Conservation (phyloP, 2,888 invertebrate genomes). For the Dryococelus australis region DNA sequence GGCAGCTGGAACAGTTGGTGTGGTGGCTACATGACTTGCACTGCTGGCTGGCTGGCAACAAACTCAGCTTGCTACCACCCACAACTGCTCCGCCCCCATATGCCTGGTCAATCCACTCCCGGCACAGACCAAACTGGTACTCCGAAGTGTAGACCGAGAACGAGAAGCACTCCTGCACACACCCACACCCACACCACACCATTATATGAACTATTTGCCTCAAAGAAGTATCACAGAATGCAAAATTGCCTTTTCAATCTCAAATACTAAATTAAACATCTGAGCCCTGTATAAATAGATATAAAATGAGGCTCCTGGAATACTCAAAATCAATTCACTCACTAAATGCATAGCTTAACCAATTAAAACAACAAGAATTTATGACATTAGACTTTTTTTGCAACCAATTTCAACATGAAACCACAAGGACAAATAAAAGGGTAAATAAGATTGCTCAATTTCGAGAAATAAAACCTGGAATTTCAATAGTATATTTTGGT, state of each 20-base stretch:
- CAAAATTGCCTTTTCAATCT: neutral
- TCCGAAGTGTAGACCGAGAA: slow-evolving; percentile 96
- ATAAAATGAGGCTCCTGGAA: too few relatives aligned
- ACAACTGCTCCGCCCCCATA: slow-evolving; percentile 32
- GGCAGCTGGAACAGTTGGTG: slow-evolving; percentile 78
- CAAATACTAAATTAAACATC: too few relatives aligned
- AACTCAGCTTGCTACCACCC: neutral
- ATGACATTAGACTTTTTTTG: too few relatives aligned
- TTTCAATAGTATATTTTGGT: too few relatives aligned
- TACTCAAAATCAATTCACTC: too few relatives aligned
- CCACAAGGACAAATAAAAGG: too few relatives aligned
- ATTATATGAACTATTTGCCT: neutral
- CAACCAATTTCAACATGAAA: too few relatives aligned
- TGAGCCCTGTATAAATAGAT: too few relatives aligned
- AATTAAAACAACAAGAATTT: too few relatives aligned
- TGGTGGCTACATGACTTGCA: slow-evolving; percentile 83
- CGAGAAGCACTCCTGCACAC: slow-evolving; percentile 80
- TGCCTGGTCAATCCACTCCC: slow-evolving; percentile 91
- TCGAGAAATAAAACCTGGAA: too few relatives aligned
- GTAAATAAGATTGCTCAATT: too few relatives aligned
- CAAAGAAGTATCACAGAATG: neutral
- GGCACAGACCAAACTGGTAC: slow-evolving; percentile 91
- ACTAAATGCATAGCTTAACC: too few relatives aligned
- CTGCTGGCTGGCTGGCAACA: slow-evolving; percentile 57
- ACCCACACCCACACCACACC: neutral